Evolutionary conservation across 1,140 invertebrate species (phyloP).

Genomic region (Eupeodes corollae): DNA sequence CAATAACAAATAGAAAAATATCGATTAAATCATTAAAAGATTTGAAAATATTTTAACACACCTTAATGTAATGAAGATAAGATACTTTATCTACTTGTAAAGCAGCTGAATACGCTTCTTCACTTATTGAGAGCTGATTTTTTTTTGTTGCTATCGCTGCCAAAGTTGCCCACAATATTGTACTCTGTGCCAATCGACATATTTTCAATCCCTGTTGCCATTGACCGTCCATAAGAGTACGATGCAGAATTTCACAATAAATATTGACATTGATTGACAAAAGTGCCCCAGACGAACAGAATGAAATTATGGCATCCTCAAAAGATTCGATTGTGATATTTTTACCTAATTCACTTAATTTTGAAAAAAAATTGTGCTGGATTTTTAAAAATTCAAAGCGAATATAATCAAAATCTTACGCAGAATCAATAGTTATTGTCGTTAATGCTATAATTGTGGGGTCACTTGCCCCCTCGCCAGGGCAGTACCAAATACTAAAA

Average conservation of each 20-base stretch:
- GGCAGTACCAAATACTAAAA: conserved; percentile 79
- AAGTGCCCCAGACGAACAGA: conserved; percentile 27
- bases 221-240: conserved; percentile 24
- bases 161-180: conserved; percentile 74
- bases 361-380: background rate
- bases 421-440: conserved; percentile 38
- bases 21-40: conserved; percentile 5
- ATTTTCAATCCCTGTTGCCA: conserved; percentile 32
- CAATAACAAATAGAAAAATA: conserved; percentile 10
- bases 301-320: conserved; percentile 48
- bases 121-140: conserved; percentile 68
- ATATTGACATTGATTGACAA: conserved; percentile 27
- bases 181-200: conserved; percentile 45
- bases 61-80: conserved; percentile 73
- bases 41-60: conserved; percentile 12
- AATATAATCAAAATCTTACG: conserved; percentile 51
- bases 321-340: conserved; percentile 66
- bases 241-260: conserved; percentile 31
- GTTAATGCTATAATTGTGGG: conserved; percentile 48
- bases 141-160: conserved; percentile 70
- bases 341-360: conserved; percentile 41
- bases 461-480: conserved; percentile 63
- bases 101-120: conserved; percentile 85
- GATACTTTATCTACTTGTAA: conserved; percentile 80
- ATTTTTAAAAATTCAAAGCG: background rate